Conservation (phyloP, 2,113 vertebrate genomes). For the Apteryx mantelli region DNA sequence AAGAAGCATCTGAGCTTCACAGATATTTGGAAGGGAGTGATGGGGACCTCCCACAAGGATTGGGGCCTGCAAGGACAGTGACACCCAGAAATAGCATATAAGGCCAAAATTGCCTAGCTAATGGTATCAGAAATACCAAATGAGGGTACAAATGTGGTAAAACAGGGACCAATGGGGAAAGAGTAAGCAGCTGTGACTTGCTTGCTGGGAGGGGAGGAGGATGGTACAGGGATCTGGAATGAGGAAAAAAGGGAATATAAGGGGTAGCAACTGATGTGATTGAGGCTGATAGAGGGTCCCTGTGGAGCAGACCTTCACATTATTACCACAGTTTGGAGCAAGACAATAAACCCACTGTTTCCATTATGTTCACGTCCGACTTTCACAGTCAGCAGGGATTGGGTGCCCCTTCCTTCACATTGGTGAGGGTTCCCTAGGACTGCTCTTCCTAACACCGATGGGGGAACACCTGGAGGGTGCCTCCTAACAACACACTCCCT, state of each 20-base stretch:
- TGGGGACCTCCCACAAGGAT: background rate
- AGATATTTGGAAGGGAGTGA: too few relatives aligned
- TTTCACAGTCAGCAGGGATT: background rate
- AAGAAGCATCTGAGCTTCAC: background rate
- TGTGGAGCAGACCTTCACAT: background rate
- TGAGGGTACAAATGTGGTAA: background rate
- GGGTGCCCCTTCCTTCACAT: background rate
- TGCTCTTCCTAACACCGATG: background rate
- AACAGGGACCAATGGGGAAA: background rate
- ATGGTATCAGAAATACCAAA: background rate
- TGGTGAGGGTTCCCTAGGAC: background rate
- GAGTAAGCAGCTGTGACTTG: background rate
- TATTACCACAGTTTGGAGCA: background rate
- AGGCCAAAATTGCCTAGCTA: background rate
- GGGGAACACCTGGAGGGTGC: background rate
- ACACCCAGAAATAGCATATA: background rate
- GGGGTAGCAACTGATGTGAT: too few relatives aligned
- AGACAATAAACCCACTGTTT: background rate
- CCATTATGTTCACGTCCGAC: background rate
- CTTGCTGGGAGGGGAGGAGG: background rate
- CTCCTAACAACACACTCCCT: background rate
- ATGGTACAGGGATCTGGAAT: too few relatives aligned
- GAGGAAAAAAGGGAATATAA: too few relatives aligned
- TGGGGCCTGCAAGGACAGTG: background rate
- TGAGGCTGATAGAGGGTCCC: too few relatives aligned